Conservation (phyloP, 2,888 invertebrate genomes). For the Meganola albula region DNA sequence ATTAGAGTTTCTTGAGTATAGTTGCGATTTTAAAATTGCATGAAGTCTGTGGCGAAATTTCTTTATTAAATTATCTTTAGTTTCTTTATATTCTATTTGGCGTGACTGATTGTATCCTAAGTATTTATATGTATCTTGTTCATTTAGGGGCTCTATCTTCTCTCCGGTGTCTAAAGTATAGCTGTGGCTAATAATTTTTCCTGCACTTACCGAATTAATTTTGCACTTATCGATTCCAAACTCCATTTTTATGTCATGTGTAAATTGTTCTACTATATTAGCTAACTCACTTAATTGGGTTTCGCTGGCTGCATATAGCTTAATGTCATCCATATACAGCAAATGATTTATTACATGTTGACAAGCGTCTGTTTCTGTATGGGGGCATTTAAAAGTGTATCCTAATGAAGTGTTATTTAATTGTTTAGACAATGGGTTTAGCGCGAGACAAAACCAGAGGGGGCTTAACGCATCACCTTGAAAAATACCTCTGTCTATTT, state of each 20-base stretch:
- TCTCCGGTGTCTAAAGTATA: constrained; percentile 1
- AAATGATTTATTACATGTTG: constrained; percentile 1
- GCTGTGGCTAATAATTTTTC: constrained; percentile 1
- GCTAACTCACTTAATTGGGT: constrained; percentile 3
- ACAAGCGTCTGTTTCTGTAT: not conserved
- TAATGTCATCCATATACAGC: constrained; percentile 10
- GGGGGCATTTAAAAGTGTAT: not conserved
- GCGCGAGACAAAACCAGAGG: constrained; percentile 15
- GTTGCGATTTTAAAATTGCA: not conserved
- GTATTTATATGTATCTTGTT: constrained; percentile 6
- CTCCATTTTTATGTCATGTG: constrained; percentile 4
- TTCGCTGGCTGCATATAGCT: constrained; percentile 4
- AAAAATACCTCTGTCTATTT: constrained; percentile 11
- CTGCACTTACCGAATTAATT: not conserved
- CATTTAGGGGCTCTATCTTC: not conserved
- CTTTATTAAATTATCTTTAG: not conserved
- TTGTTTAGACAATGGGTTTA: constrained; percentile 11
- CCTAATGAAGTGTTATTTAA: constrained; percentile 2
- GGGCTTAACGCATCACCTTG: constrained; percentile 16
- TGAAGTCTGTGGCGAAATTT: not conserved
- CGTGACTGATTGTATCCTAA: constrained; percentile 3
- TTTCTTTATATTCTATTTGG: constrained; percentile 4
- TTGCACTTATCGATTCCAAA: constrained; percentile 5
- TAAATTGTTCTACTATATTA: constrained; percentile 2
- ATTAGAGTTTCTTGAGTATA: not conserved